Conservation (phyloP, 2,888 invertebrate species). For the Aspidiotus destructor region DNA sequence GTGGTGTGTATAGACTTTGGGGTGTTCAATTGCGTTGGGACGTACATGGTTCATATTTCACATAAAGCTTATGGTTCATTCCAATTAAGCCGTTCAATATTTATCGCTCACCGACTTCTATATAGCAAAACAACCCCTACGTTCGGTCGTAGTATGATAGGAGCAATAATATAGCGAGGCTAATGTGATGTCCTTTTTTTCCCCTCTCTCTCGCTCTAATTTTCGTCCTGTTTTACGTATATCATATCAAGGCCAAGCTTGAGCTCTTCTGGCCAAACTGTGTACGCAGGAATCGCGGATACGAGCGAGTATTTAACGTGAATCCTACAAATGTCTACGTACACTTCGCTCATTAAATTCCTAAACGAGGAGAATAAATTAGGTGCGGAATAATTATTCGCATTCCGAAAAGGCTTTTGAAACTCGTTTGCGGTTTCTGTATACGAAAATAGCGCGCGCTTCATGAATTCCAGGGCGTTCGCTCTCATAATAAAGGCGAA, state of each 20-base stretch:
- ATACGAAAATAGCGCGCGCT: background rate
- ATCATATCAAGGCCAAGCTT: background rate
- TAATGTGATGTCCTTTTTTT: background rate
- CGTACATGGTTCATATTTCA: constrained; percentile 27
- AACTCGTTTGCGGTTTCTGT: background rate
- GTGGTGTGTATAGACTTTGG: background rate
- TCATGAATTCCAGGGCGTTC: background rate
- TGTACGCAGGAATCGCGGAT: background rate
- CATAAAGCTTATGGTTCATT: constrained; percentile 30
- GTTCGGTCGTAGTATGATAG: constrained; percentile 3
- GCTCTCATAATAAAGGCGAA: background rate
- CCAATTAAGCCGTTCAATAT: constrained; percentile 29
- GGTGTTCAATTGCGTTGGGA: background rate
- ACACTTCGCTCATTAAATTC: background rate
- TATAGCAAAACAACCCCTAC: constrained; percentile 24
- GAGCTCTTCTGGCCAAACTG: background rate
- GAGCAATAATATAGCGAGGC: background rate
- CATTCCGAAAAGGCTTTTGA: background rate
- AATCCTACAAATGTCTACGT: background rate
- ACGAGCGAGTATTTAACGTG: too few relatives aligned
- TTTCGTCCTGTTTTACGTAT: background rate
- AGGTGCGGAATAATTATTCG: constrained; percentile 1
- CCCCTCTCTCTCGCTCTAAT: background rate
- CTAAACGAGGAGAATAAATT: constrained; percentile 1
- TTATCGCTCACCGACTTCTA: constrained; percentile 10